Evolutionary conservation across 1,140 invertebrate genomes (phyloP).

Genomic region (Musca domestica): DNA sequence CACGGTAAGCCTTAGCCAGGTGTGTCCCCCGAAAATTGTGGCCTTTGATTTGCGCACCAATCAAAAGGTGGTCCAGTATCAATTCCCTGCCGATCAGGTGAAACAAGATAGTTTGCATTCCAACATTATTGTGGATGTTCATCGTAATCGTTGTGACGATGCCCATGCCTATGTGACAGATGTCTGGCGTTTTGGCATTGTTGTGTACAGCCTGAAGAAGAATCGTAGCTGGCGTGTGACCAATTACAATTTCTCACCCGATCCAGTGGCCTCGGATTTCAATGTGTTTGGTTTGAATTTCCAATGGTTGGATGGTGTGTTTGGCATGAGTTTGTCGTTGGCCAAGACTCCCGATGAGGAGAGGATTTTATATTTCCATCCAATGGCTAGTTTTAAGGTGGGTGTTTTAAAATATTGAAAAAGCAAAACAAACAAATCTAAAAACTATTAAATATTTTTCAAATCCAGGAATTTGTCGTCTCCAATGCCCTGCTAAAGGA

Average conservation of each 20-base stretch:
- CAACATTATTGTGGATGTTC: slow-evolving; percentile 71
- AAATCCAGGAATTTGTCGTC: slow-evolving; percentile 66
- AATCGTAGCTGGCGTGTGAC: slow-evolving; percentile 69
- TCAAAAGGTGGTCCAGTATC: slow-evolving; percentile 61
- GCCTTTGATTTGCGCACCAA: slow-evolving; percentile 71
- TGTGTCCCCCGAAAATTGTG: slow-evolving; percentile 72
- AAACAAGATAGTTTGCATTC: slow-evolving; percentile 71
- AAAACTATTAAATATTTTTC: not conserved
- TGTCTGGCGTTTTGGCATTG: slow-evolving; percentile 72
- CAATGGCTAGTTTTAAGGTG: slow-evolving; percentile 70
- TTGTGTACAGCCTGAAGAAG: slow-evolving; percentile 68
- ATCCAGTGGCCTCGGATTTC: slow-evolving; percentile 69
- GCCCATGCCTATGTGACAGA: slow-evolving; percentile 71
- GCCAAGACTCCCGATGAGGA: slow-evolving; percentile 53
- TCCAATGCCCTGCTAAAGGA: slow-evolving; percentile 64
- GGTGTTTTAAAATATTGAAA: not conserved
- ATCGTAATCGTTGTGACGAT: slow-evolving; percentile 62
- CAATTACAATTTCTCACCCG: slow-evolving; percentile 74
- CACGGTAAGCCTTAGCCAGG: slow-evolving; percentile 64
- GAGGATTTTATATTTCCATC: slow-evolving; percentile 70
- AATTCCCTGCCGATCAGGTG: slow-evolving; percentile 63
- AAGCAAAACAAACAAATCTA: not conserved
- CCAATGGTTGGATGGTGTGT: slow-evolving; percentile 79
- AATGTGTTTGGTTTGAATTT: slow-evolving; percentile 71
- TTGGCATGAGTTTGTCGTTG: slow-evolving; percentile 70